Evolutionary conservation across 1,140 invertebrate species (phyloP).

Genomic region (Adoxophyes honmai): DNA sequence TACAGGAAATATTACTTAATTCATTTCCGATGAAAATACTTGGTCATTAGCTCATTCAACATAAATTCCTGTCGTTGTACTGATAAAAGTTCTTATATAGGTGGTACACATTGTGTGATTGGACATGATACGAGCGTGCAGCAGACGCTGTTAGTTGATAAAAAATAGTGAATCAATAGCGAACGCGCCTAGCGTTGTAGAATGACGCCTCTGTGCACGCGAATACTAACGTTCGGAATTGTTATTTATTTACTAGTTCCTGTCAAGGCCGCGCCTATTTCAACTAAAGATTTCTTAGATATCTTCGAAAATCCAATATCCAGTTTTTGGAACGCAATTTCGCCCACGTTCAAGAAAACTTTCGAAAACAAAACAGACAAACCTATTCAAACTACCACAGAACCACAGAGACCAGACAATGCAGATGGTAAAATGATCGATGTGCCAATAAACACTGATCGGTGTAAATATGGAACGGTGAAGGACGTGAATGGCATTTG

Average conservation of each 20-base stretch:
- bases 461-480: slow-evolving; percentile 35
- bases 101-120: background rate
- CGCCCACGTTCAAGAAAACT: too few relatives aligned
- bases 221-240: slow-evolving; percentile 48
- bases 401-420: slow-evolving; percentile 17
- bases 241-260: slow-evolving; percentile 39
- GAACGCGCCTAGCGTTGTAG: background rate
- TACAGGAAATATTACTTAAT: too few relatives aligned
- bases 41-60: too few relatives aligned
- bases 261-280: slow-evolving; percentile 33
- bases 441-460: slow-evolving; percentile 41
- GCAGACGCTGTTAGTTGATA: slow-evolving; percentile 8
- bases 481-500: slow-evolving; percentile 55
- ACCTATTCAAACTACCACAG: slow-evolving; percentile 17
- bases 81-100: slow-evolving; percentile 6
- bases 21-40: too few relatives aligned
- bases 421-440: slow-evolving; percentile 48
- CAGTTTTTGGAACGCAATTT: slow-evolving; percentile 41
- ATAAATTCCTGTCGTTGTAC: background rate
- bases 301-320: slow-evolving; percentile 56
- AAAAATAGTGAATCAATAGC: background rate
- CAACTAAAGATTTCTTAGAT: slow-evolving; percentile 36
- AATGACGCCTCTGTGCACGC: slow-evolving; percentile 32
- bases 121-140: background rate
- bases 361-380: slow-evolving; percentile 14